Conservation (phyloP, 2,797 vertebrate genomes). For the Stomatorhinus walkeri region DNA sequence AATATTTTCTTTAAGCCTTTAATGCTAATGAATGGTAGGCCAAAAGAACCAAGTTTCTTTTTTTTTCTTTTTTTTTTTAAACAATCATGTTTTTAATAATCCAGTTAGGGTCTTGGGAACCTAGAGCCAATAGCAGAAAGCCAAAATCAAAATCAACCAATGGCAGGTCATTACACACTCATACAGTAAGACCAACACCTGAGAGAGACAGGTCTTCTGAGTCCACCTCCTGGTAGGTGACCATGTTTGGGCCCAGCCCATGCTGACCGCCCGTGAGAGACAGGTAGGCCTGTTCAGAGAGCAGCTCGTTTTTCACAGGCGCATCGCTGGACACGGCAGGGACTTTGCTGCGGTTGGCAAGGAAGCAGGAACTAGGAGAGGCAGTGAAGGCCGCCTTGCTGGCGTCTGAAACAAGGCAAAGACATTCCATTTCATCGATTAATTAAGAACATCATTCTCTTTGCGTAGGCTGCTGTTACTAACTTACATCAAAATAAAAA, state of each 20-base stretch:
- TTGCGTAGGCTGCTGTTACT: neutral
- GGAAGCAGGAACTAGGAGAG: constrained; percentile 94
- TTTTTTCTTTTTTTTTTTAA: neutral
- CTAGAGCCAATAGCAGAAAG: neutral
- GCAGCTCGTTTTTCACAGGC: constrained; percentile 83
- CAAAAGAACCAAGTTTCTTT: neutral
- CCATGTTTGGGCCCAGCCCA: constrained; percentile 49
- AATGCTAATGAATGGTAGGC: neutral
- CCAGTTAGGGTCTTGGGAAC: neutral
- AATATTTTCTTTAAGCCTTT: neutral
- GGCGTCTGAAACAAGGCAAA: constrained; percentile 42
- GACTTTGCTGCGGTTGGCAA: constrained; percentile 87
- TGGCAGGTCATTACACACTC: neutral
- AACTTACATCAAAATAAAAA: neutral
- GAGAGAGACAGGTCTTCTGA: constrained; percentile 59
- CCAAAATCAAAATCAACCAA: neutral
- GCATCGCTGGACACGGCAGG: constrained; percentile 54
- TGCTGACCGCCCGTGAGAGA: constrained; percentile 64
- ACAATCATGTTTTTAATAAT: neutral
- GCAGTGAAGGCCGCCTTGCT: constrained; percentile 93
- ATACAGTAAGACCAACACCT: constrained; percentile 56
- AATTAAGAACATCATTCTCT: neutral
- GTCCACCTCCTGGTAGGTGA: constrained; percentile 60
- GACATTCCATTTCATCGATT: neutral
- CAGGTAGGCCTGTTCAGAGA: constrained; percentile 65